Percentiles rank a stretch among this genome's conserved stretches.
Conservation (phyloP, 2,888 invertebrate species). For the Pristionchus arcanus region DNA sequence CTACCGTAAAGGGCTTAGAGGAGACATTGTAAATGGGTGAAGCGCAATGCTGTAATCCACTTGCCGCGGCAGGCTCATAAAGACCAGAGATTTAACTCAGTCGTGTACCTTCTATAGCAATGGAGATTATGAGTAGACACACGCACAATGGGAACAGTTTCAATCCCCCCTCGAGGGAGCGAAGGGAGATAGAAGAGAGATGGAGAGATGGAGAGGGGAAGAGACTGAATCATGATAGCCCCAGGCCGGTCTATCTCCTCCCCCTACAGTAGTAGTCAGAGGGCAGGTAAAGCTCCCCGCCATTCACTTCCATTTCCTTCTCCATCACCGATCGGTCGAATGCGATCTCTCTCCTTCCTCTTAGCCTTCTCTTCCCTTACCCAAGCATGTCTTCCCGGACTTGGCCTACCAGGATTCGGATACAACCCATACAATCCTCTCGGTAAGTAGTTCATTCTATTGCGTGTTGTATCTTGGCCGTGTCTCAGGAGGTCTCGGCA, state of each 20-base stretch:
- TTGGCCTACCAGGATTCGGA: slow-evolving; percentile 28
- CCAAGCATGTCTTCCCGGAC: slow-evolving; percentile 50
- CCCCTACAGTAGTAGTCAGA: slow-evolving; percentile 52
- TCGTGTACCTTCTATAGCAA: slow-evolving; percentile 42
- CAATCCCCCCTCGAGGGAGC: slow-evolving; percentile 45
- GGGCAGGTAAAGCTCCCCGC: slow-evolving; percentile 36
- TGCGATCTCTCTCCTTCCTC: slow-evolving; percentile 46
- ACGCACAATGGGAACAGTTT: slow-evolving; percentile 56
- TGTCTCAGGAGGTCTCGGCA: slow-evolving; percentile 39
- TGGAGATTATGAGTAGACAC: slow-evolving; percentile 52
- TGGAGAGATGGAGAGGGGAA: background rate
- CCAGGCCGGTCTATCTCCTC: slow-evolving; percentile 51
- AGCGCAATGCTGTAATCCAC: slow-evolving; percentile 48
- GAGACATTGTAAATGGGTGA: background rate
- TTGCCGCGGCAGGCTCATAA: slow-evolving; percentile 44
- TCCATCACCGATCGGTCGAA: slow-evolving; percentile 28
- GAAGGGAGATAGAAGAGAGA: slow-evolving; percentile 36
- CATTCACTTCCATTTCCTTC: background rate
- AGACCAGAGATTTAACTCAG: slow-evolving; percentile 39
- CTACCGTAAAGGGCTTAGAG: slow-evolving; percentile 34
- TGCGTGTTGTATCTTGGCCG: too few relatives aligned
- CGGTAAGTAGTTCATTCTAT: background rate
- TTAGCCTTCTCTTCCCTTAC: background rate
- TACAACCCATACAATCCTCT: slow-evolving; percentile 55
- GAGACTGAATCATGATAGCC: slow-evolving; percentile 46